Evolutionary conservation across 2,888 invertebrate species (phyloP), one percentile per base, ranked within the genome.

Genomic region (Cynaeus angustus): DNA sequence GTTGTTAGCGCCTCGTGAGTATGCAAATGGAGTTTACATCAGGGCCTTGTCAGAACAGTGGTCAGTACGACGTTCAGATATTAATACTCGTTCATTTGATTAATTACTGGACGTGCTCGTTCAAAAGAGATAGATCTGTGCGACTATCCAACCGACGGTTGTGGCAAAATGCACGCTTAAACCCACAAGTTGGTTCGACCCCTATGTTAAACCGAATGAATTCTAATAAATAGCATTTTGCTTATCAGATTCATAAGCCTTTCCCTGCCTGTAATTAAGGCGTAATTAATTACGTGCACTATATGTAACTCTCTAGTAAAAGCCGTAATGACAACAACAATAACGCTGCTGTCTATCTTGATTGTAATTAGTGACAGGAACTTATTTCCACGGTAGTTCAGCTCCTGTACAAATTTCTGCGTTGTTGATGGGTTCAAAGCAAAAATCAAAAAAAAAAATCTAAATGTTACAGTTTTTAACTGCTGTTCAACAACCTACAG

Each of bases 1-100:
- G 76, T 78, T 76, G 78, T 75, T 71, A 75, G 52, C 53, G 66
- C 61, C 66, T 66, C 61, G 66, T 65, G 72, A 67, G 75, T 76
- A 82, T 82, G 82, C 81, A 82, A 83, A 83, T 82, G 79, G 78
- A 77, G 70, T 74, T 73, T 73, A 68, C 78, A 80, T 80, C 79
- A 74, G 79, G 80, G 80, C 70, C 64, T 73, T 75, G 74, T 68
- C 72, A 68, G 74, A 71, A 72, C 72, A 78, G 70, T 77, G 82
- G 81, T 82, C 83, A 83, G 69, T 80, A 73, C 79, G 74, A 74
- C 77, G 78, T 79, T 78, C 77, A 80, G 79, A 79, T 80, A 82
- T 81, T 81, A 81, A 80, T 81, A 77, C 73, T 77, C 75, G 75
- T 77, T 77, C 78, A 75, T 78, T 80, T 81, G 78, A 81, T 81